Conservation (phyloP, 2,113 vertebrate genomes). For the Dromiciops gliroides region DNA sequence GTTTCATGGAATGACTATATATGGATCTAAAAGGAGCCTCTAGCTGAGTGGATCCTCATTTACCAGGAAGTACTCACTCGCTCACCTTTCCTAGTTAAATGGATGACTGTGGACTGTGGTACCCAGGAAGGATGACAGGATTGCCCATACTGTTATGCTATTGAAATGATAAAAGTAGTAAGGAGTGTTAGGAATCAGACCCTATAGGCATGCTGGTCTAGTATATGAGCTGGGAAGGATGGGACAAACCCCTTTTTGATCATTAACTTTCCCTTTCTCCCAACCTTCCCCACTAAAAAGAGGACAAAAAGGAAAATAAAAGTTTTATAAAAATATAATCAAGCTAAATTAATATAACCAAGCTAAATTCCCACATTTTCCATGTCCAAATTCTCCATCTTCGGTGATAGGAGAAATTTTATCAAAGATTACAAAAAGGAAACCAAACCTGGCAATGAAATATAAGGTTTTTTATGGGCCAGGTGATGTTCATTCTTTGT, state of each 20-base stretch:
- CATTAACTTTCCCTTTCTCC: background rate
- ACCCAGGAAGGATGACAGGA: background rate
- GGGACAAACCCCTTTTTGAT: background rate
- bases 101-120: background rate
- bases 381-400: background rate
- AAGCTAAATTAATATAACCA: background rate
- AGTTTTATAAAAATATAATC: background rate
- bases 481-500: background rate
- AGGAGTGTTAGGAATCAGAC: background rate
- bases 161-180: too few species aligned
- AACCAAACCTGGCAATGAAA: background rate
- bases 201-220: background rate
- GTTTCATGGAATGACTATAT: background rate
- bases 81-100: background rate
- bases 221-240: background rate
- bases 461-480: background rate
- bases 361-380: background rate
- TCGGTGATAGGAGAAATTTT: background rate
- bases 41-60: background rate
- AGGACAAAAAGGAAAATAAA: background rate
- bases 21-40: background rate
- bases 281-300: background rate
- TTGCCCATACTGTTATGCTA: background rate
- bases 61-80: background rate
- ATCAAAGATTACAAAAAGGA: background rate